Conservation (phyloP, 53 echinoderm and acorn worm genomes). For the Zoroaster sp. region DNA sequence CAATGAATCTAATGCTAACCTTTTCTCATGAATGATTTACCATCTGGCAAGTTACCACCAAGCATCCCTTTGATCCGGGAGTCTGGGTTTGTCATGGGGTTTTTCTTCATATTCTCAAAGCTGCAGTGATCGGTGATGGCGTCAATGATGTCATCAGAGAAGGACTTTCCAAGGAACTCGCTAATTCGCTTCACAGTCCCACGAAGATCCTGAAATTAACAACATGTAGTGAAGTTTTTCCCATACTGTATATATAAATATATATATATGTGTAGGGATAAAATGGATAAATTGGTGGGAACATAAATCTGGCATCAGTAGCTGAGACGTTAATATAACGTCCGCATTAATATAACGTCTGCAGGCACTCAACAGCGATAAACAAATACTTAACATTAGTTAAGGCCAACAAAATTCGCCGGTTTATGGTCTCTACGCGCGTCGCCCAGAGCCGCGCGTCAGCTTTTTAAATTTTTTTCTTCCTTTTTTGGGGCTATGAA, state of each 20-base stretch:
- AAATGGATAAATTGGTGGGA: background rate
- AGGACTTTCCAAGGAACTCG: background rate
- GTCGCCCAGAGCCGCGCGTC: no score
- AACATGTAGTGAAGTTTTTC: no score
- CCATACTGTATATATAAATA: no score
- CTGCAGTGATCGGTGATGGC: slow-evolving; percentile 28
- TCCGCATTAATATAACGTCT: background rate
- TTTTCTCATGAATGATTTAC: background rate
- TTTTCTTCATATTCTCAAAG: slow-evolving; percentile 27
- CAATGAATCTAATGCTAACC: background rate
- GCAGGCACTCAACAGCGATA: no score
- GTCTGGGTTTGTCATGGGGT: slow-evolving; percentile 16
- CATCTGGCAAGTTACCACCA: background rate
- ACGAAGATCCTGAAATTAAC: slow-evolving; percentile 7
- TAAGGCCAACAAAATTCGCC: no score
- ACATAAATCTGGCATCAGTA: no score
- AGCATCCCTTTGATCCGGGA: background rate
- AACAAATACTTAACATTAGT: no score
- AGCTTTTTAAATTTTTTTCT: no score
- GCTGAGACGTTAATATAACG: background rate
- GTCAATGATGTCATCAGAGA: background rate
- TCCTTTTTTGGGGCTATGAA: no score
- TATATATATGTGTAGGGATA: background rate
- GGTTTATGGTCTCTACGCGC: no score
- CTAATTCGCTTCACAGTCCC: background rate